Base-by-base conservation (phyloP, 53 echinoderm and acorn worm genomes). In the Hippasteria phrygiana region DNA sequence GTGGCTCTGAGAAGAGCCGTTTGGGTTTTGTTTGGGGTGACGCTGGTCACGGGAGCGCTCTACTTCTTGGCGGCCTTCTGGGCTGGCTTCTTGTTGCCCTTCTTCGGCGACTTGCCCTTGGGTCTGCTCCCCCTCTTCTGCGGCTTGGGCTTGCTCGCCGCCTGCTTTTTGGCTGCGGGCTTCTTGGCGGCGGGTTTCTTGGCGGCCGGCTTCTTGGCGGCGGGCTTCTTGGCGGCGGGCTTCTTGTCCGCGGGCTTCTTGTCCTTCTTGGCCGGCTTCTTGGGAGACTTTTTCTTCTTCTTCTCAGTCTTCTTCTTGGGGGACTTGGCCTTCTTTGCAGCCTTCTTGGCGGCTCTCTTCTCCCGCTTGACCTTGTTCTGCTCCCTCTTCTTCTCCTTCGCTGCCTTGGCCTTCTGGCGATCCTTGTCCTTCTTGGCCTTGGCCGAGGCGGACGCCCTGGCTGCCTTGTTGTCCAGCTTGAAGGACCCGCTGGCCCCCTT, bases 1-100 rank as follows among this genome's bases (percentile, higher is more conserved):
- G 87, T 87, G 87, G 88, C 88, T 75, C 88, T 88, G 56, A 88
- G 59, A 88, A 88, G 88, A 88, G 88, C 88, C 88, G 63, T 88
- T 88, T 46, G 43, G 29, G 50, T 84, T 50, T 84, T 90, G 74
- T 55, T 75, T 83, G n/a, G n/a, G n/a, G n/a, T n/a, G n/a, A 14
- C 16, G 51, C 51, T 51, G 51, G 51, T 51, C 51, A 17, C 20
- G 51, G 51, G 16, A 6, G 73, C 73, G 7, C 51, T 33, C 27
- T 37, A 41, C 43, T 83, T 79, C 43, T 59, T 63, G 2, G 59
- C 41, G 18, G 46, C 35, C 88, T 74, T 56, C 47, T 46, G 18
- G 4, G 43, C 18, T 24, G 87, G 4, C 70, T 84, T 84, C 11
- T 10, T 14, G 12, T 47, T 50, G 48, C 8, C 12, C 31, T 38